Conservation (phyloP, 2,888 invertebrate species). For the Caenorhabditis sulstoni region DNA sequence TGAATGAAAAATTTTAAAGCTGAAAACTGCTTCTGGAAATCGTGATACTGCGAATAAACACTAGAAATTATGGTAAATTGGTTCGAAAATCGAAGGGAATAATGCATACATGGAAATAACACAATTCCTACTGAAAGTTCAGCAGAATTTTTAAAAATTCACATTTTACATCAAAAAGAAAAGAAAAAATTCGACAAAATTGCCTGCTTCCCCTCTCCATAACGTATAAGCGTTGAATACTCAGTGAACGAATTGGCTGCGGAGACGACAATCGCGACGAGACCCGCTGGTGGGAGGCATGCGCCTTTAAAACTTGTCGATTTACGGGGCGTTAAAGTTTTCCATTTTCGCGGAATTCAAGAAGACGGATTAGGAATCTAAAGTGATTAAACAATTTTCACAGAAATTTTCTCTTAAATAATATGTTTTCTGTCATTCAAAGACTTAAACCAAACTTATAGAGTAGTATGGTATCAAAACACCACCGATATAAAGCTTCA, state of each 20-base stretch:
- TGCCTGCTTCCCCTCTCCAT: not conserved
- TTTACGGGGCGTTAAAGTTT: slow-evolving; percentile 28
- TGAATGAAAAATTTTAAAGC: slow-evolving; percentile 16
- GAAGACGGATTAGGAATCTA: too few species aligned
- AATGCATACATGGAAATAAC: not conserved
- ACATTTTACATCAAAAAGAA: slow-evolving; percentile 37
- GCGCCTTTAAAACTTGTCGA: slow-evolving; percentile 42
- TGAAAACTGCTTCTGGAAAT: not conserved
- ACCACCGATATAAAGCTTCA: too few species aligned
- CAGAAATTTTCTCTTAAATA: too few species aligned
- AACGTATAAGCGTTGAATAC: slow-evolving; percentile 56
- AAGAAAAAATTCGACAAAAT: slow-evolving; percentile 46
- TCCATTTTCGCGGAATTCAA: too few species aligned
- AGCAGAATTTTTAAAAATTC: slow-evolving; percentile 20
- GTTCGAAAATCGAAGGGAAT: not conserved
- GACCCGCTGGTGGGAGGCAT: slow-evolving; percentile 27
- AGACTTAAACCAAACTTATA: too few species aligned
- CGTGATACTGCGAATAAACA: not conserved
- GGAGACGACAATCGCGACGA: slow-evolving; percentile 18
- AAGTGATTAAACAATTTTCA: too few species aligned
- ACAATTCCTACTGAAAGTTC: not conserved
- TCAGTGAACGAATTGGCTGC: slow-evolving; percentile 57
- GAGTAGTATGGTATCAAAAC: too few species aligned
- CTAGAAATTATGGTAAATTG: not conserved
- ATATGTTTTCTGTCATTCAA: too few species aligned